Evolutionary conservation across 2,113 vertebrate genomes (phyloP).

Genomic region (Psilopogon haemacephalus): DNA sequence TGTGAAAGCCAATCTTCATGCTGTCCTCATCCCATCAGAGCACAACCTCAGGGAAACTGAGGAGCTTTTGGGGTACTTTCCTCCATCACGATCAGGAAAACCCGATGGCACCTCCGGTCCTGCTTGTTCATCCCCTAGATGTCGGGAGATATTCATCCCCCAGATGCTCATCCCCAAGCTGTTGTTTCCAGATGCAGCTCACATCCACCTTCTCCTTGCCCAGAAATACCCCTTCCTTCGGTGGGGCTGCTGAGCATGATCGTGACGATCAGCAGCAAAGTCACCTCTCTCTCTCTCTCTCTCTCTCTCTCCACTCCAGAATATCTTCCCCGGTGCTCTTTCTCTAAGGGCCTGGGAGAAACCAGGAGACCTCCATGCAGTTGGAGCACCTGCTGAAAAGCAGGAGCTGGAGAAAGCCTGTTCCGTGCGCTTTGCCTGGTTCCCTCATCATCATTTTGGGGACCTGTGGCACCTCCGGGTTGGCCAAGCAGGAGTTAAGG

Average conservation of each 20-base stretch:
- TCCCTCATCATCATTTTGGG: accelerated
- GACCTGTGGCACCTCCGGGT: background rate
- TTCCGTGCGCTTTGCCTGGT: accelerated
- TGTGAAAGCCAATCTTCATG: background rate
- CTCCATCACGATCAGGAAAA: accelerated
- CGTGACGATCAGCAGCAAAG: background rate
- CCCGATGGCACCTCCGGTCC: accelerated
- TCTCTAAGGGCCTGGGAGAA: background rate
- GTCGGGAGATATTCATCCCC: background rate
- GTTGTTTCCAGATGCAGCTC: background rate
- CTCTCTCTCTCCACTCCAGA: background rate
- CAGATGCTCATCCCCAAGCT: too few species aligned
- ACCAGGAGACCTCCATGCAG: background rate
- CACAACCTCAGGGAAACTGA: background rate
- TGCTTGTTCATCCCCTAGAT: background rate
- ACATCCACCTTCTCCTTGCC: background rate
- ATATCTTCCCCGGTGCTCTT: background rate
- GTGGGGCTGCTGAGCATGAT: accelerated
- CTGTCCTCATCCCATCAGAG: background rate
- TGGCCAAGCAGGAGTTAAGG: constrained; percentile 48
- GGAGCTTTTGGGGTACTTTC: background rate
- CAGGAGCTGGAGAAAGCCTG: accelerated
- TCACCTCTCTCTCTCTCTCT: background rate
- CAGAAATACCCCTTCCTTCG: accelerated
- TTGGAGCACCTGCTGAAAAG: background rate